Conservation (phyloP, 2,888 invertebrate genomes). For the Caenorhabditis afra region DNA sequence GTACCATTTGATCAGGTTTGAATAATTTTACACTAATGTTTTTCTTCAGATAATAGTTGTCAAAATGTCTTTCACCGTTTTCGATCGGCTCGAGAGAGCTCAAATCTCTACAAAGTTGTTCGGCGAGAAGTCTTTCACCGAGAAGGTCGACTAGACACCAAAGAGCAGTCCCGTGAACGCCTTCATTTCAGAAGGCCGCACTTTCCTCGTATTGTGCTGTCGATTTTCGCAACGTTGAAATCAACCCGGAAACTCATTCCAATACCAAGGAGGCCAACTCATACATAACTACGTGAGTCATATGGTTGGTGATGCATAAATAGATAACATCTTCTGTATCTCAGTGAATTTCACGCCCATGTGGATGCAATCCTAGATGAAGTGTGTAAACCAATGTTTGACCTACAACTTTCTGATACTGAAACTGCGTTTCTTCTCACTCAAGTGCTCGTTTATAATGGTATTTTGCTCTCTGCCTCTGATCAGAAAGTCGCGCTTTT, state of each 20-base stretch:
- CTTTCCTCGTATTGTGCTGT: slow-evolving; percentile 44
- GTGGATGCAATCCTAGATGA: slow-evolving; percentile 30
- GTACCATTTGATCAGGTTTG: slow-evolving; percentile 1
- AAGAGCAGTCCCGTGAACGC: neutral
- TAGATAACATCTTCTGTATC: no score
- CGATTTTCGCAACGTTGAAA: slow-evolving; percentile 19
- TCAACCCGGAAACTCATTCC: slow-evolving; percentile 31
- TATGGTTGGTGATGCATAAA: slow-evolving; percentile 1
- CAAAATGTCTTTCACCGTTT: slow-evolving; percentile 42
- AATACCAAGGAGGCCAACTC: slow-evolving; percentile 38
- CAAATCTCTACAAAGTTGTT: slow-evolving; percentile 45
- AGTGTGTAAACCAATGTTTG: slow-evolving; percentile 36
- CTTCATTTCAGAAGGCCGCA: slow-evolving; percentile 26
- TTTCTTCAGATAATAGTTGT: slow-evolving; percentile 39
- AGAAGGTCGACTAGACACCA: slow-evolving; percentile 13
- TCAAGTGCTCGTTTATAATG: slow-evolving; percentile 44
- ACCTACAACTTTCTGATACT: slow-evolving; percentile 42
- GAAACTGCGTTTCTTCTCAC: slow-evolving; percentile 39
- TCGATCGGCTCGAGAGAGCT: slow-evolving; percentile 45
- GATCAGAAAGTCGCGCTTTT: neutral
- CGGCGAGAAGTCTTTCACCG: slow-evolving; percentile 34
- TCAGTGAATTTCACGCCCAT: slow-evolving; percentile 36
- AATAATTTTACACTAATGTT: no score
- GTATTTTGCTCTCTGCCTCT: slow-evolving; percentile 5
- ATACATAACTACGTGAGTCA: slow-evolving; percentile 33